A percentile compares a stretch with the other conserved stretches of the same genome.
phyloP scores from a whole-genome alignment of 2,797 vertebrate species.

The Martes flavigula region DNA sequence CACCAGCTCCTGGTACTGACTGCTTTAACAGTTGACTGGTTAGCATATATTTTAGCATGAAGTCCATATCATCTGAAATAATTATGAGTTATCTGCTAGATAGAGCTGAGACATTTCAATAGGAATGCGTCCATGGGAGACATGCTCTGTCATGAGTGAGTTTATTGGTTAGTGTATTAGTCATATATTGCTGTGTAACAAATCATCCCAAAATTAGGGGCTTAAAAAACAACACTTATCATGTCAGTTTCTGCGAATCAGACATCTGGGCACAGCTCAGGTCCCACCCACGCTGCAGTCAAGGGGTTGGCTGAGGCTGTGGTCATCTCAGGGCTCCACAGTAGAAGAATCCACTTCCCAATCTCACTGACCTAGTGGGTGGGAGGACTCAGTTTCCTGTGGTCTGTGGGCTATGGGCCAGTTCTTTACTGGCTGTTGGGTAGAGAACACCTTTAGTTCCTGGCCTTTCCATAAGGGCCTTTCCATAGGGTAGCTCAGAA shows the following conservation, averaged over 20 bases:
- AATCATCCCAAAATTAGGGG: not conserved
- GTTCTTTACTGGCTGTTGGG: not conserved
- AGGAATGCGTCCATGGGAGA: not conserved
- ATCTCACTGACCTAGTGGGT: not conserved
- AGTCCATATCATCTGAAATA: not conserved
- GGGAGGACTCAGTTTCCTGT: not conserved
- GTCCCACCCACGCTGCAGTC: not conserved
- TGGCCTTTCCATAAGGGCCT: not conserved
- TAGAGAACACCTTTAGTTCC: not conserved
- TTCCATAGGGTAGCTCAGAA: not conserved
- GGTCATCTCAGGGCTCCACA: not conserved
- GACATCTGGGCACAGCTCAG: not conserved
- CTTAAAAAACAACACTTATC: not conserved
- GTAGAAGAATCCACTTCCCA: not conserved
- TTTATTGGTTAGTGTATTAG: constrained; percentile 4
- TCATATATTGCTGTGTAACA: not conserved
- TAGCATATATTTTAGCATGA: not conserved
- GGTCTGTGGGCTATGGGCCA: not conserved
- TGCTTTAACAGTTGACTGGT: not conserved
- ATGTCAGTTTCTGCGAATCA: not conserved
- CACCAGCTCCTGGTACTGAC: not conserved
- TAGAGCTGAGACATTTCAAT: not conserved
- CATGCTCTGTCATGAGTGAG: not conserved
- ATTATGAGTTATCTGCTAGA: not conserved
- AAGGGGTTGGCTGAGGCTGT: not conserved